These are phyloP conservation scores for Syrmaticus mikado DNA, from an alignment of 2,113 vertebrate species.

Conservation along the genomic window DNA sequence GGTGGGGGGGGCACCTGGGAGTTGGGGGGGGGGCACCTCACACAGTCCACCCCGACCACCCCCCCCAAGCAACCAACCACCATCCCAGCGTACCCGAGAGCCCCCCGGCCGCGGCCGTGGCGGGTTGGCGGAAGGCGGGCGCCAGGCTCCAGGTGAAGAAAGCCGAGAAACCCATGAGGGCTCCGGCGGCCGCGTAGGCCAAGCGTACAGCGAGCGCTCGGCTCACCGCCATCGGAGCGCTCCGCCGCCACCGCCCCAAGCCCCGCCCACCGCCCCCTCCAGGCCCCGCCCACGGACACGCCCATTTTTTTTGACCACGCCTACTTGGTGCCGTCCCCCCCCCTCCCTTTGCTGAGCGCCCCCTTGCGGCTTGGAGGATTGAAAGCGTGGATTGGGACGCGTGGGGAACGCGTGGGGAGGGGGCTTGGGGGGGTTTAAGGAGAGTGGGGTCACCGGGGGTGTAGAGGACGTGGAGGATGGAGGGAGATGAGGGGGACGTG, in stretches of 20 bases:
- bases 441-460: too few relatives aligned
- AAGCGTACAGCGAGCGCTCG: slow-evolving; percentile 78
- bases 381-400: background rate
- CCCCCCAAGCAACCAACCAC: background rate
- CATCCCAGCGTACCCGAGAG: slow-evolving; percentile 83
- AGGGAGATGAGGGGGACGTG: too few relatives aligned
- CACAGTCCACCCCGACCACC: background rate
- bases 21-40: too few relatives aligned
- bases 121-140: slow-evolving; percentile 82
- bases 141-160: slow-evolving; percentile 89
- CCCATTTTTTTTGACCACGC: too few relatives aligned
- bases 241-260: background rate
- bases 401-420: too few relatives aligned
- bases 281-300: too few relatives aligned
- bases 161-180: slow-evolving; percentile 83
- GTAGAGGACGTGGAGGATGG: too few relatives aligned
- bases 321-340: background rate
- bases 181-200: slow-evolving; percentile 82
- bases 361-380: background rate
- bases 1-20: too few relatives aligned
- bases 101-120: slow-evolving; percentile 91
- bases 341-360: background rate
- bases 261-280: too few relatives aligned
- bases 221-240: slow-evolving; percentile 69
- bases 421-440: background rate